Base-by-base conservation (phyloP, 30 jellyfish, hydroid and myxozoan genomes). In the Turritopsis dohrnii region DNA sequence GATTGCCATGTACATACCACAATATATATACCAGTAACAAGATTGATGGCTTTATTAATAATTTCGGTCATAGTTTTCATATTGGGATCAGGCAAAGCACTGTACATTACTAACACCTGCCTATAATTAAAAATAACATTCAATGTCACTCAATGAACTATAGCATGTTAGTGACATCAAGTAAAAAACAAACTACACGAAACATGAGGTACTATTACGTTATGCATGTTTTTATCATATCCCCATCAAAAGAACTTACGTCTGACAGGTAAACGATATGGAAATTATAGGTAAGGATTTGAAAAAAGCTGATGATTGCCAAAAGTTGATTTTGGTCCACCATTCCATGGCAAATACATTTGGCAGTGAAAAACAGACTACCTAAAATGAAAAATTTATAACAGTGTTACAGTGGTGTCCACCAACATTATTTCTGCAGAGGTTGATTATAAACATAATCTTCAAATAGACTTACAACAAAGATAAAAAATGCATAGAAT, bases 81-180 rank as follows among this genome's bases (percentile, higher is more conserved):
- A 8, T 90, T 90, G 21, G 96, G 99, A 18, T 94, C 99, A 54
- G 99, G 97, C 9, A 94, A 79, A 18, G 99, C 99, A 52, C 84
- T 90, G 72, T 89, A 90, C 97, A 94, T 94, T 31, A 89, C 90
- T n/a, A 94, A 87, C 22, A 94, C 99, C 84, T 94, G 99, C 79
- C 99, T 94, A 80, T 23, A 88, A 72, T 72, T 72, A 16, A 23
- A 1, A 69, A 0, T n/a, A 69, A 0, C 28, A n/a, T 7, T 60
- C 72, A 54, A 54, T 16, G 72, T 54, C n/a, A 16, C 72, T 54
- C 72, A 54, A 54, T 16, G 72, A n/a, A 16, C 28, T 72, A n/a
- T n/a, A n/a, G n/a, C n/a, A n/a, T n/a, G n/a, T n/a, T n/a, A n/a
- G n/a, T n/a, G n/a, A n/a, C n/a, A n/a, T n/a, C n/a, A n/a, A n/a